phyloP scores from a whole-genome alignment of 2,797 vertebrate genomes.

The Alosa sapidissima region DNA sequence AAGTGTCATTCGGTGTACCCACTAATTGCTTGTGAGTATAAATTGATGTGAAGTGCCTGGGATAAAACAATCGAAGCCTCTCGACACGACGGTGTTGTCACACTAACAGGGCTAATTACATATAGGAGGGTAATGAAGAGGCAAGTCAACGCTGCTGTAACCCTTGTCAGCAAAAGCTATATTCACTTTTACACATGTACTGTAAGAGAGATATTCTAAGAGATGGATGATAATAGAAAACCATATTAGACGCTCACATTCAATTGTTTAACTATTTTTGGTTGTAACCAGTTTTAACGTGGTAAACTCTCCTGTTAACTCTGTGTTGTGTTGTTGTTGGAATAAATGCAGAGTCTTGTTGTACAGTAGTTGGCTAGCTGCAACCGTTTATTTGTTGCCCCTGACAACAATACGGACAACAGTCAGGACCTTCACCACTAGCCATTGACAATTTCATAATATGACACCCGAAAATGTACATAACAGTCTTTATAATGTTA shows the following conservation, averaged over 20 bases:
- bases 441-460: no score
- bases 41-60: slow-evolving; percentile 31
- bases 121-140: background rate
- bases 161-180: background rate
- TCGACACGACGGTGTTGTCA: slow-evolving; percentile 35
- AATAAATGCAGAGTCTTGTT: no score
- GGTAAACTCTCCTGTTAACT: no score
- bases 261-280: background rate
- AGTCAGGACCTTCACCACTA: no score
- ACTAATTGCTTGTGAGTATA: slow-evolving; percentile 37
- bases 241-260: background rate
- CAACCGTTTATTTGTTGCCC: no score
- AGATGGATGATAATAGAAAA: background rate
- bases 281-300: no score
- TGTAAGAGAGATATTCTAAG: background rate
- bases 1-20: slow-evolving; percentile 10
- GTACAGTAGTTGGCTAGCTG: no score
- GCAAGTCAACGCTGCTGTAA: background rate
- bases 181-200: background rate
- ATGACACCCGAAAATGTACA: no score
- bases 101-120: slow-evolving; percentile 36
- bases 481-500: no score
- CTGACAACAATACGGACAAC: no score
- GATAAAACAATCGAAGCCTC: slow-evolving; percentile 34
- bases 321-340: no score